Evolutionary conservation across 2,113 vertebrate species (phyloP).

Genomic region (Myxocyprinus asiaticus): DNA sequence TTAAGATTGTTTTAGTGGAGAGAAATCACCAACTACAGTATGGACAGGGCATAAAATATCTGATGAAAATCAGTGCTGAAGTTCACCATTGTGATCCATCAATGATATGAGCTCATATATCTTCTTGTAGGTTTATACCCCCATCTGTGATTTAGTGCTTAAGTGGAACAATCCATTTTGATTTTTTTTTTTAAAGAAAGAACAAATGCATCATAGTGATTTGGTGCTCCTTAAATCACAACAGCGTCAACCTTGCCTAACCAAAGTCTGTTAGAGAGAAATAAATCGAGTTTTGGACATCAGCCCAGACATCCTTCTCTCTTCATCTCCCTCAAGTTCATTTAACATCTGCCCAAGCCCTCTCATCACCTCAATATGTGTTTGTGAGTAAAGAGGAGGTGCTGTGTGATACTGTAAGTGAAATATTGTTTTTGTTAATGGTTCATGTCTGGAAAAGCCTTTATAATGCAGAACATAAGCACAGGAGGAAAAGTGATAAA

Average conservation of each 20-base stretch:
- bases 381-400: neutral
- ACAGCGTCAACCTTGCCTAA: neutral
- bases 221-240: conserved; percentile 24
- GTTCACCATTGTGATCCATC: conserved; percentile 18
- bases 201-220: conserved; percentile 10
- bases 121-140: neutral
- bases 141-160: conserved; percentile 16
- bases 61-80: conserved; percentile 18
- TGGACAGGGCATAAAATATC: neutral
- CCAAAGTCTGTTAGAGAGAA: conserved; percentile 5
- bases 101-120: conserved; percentile 18
- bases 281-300: conserved; percentile 36
- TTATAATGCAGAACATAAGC: neutral
- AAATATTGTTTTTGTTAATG: conserved; percentile 12
- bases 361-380: conserved; percentile 1
- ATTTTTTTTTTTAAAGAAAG: neutral
- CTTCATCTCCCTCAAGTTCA: neutral
- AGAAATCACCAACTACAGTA: neutral
- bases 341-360: neutral
- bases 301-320: conserved; percentile 18
- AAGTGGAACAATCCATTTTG: neutral
- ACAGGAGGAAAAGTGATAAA: no score
- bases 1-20: neutral
- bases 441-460: neutral
- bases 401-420: no score